These are phyloP conservation scores for Sphaerophoria rueppellii DNA, from an alignment of 2,888 invertebrate species.

Conservation along the genomic window DNA sequence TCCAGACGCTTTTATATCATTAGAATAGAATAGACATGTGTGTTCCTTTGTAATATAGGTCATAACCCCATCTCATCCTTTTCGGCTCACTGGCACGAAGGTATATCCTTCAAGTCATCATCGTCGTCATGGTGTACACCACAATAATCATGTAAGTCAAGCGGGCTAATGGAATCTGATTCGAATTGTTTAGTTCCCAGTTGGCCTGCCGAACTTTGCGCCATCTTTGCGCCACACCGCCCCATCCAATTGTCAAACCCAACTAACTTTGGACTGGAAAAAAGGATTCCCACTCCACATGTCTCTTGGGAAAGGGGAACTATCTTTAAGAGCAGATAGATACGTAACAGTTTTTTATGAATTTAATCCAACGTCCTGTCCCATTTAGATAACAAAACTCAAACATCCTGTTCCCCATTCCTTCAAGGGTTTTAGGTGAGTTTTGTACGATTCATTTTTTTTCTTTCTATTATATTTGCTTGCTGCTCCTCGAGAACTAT, in stretches of 20 bases:
- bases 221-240: too few species aligned
- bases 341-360: constrained; percentile 69
- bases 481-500: constrained; percentile 51
- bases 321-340: constrained; percentile 56
- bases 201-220: constrained; percentile 37
- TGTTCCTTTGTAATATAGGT: constrained; percentile 10
- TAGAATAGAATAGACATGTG: constrained; percentile 8
- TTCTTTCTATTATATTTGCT: constrained; percentile 26
- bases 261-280: neutral
- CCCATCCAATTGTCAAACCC: neutral
- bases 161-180: constrained; percentile 57
- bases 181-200: constrained; percentile 62
- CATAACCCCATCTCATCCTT: constrained; percentile 9
- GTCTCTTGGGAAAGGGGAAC: constrained; percentile 13
- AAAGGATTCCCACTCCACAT: neutral
- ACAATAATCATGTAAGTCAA: constrained; percentile 71
- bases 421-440: constrained; percentile 55
- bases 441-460: constrained; percentile 12
- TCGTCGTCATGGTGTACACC: constrained; percentile 29
- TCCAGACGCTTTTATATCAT: constrained; percentile 27
- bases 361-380: constrained; percentile 71
- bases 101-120: constrained; percentile 11
- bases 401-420: constrained; percentile 54
- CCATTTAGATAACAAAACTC: constrained; percentile 70
- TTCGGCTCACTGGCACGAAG: neutral